Base-by-base conservation (phyloP, 2,888 invertebrate species). In the Andrena haemorrhoa region DNA sequence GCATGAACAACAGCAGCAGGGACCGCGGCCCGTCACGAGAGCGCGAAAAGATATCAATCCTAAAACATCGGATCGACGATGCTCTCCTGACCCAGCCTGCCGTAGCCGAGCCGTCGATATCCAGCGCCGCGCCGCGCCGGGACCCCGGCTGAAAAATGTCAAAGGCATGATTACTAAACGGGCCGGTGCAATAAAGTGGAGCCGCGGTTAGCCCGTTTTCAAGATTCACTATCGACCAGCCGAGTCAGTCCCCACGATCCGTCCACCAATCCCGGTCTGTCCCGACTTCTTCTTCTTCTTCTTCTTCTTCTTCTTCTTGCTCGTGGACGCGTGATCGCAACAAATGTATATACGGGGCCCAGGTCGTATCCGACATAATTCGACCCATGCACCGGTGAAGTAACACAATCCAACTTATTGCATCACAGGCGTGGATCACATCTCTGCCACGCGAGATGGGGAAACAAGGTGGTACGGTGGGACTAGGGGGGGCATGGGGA, bases 391-490 rank as follows among this genome's bases (percentile, higher is more conserved):
- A 76, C 79, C 80, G 83, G 84, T 86, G 87, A 84, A 74, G 88
- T 89, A 89, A 89, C 83, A 83, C 86, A 84, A 89, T 86, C 86
- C 88, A 84, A 86, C 89, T 90, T 90, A 90, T 92, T 92, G 90
- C 92, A 92, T 92, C 92, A 92, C 91, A 91, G 91, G 90, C 92
- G 91, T 92, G 91, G 91, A 92, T 92, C 92, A 87, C 90, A 91
- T 90, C 92, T 89, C 86, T 76, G 88, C 86, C 90, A 91, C 92
- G 92, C 89, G 90, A 91, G 88, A 84, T 75, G 82, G 85, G 84
- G 84, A 81, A 80, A 64, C 33, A 41, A 12, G 41, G 41, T 41
- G 41, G 41, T 41, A 41, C 41, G 41, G 41, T 12, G 41, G 41
- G 33, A 1, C 0, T 0, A 23, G 8, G 8, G 35, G 3, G 0